These are phyloP conservation scores for Listronotus oregonensis DNA, from an alignment of 1,140 invertebrate genomes.

Conservation along the genomic window DNA sequence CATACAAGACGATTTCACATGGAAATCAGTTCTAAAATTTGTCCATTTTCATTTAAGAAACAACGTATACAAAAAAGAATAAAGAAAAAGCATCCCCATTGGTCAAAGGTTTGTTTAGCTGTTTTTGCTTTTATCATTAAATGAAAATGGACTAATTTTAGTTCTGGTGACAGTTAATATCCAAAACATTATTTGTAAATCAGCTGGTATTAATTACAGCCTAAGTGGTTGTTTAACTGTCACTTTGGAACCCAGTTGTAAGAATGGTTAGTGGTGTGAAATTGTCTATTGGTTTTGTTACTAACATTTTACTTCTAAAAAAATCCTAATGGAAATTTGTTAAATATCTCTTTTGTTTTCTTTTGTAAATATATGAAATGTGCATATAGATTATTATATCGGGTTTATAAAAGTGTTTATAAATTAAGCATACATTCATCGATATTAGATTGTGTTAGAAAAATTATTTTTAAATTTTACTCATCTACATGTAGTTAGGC, in stretches of 20 bases:
- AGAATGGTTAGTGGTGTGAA: background rate
- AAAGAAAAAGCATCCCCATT: too few species aligned
- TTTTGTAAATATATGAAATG: constrained; percentile 57
- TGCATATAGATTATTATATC: constrained; percentile 56
- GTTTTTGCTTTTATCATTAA: too few species aligned
- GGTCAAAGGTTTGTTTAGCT: too few species aligned
- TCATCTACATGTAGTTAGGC: constrained; percentile 43
- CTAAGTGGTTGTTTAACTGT: too few species aligned
- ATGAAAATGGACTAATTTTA: too few species aligned
- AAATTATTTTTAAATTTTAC: constrained; percentile 47
- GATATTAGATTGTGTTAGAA: constrained; percentile 50
- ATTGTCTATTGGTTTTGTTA: too few species aligned
- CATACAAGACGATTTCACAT: background rate
- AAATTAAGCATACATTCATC: constrained; percentile 50
- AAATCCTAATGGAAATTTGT: constrained; percentile 11
- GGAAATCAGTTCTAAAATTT: background rate
- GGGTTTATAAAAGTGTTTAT: constrained; percentile 54
- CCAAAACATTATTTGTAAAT: too few species aligned
- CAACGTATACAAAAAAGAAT: too few species aligned
- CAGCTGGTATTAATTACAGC: too few species aligned
- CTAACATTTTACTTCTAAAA: background rate
- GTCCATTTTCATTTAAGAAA: too few species aligned
- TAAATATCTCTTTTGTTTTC: constrained; percentile 36
- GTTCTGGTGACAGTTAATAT: too few species aligned
- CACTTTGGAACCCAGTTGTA: background rate